Base-by-base conservation (phyloP, 37 sponge, comb jelly and placozoan species). In the Tethya wilhelma region DNA sequence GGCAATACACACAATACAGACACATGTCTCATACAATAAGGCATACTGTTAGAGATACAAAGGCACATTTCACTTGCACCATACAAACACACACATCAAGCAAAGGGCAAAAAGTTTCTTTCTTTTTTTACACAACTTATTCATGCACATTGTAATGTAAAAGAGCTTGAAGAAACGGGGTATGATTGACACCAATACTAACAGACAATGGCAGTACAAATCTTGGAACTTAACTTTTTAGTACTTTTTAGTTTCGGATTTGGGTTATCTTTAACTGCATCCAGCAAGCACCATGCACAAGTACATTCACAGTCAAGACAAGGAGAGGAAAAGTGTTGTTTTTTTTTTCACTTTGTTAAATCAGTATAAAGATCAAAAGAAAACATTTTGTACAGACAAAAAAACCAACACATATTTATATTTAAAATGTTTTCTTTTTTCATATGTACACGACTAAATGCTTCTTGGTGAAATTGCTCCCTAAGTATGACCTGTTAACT, bases 131-230 rank as follows among this genome's bases (percentile, higher is more conserved):
- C 53, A 19, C 53, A 49, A 49, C 53, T 49, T 9, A 9, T 19
- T 14, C 53, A 49, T 19, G 9, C 53, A 49, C 53, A 49, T 19
- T 49, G 53, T n/a, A n/a, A n/a, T n/a, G n/a, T n/a, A n/a, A n/a
- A n/a, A n/a, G 63, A 69, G 71, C 70, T 64, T 53, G 56, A 62
- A 34, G 53, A 71, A 44, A 41, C 65, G 64, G 56, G 31, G 34
- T 30, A 71, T 77, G 87, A 87, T 56, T 80, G 75, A 87, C 88
- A 80, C 88, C 88, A 87, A 87, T 80, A 80, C 81, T 59, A 66
- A 76, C 58, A n/a, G 7, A 7, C 20, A 60, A n/a, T n/a, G 26
- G 6, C 11, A 60, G 28, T 17, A n/a, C 14, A 49, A 60, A n/a
- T 60, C 20, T n/a, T n/a, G n/a, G n/a, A n/a, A n/a, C n/a, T n/a